These are phyloP conservation scores for Scaptomyza graminum DNA, from an alignment of 1,140 invertebrate genomes.

Conservation along the genomic window DNA sequence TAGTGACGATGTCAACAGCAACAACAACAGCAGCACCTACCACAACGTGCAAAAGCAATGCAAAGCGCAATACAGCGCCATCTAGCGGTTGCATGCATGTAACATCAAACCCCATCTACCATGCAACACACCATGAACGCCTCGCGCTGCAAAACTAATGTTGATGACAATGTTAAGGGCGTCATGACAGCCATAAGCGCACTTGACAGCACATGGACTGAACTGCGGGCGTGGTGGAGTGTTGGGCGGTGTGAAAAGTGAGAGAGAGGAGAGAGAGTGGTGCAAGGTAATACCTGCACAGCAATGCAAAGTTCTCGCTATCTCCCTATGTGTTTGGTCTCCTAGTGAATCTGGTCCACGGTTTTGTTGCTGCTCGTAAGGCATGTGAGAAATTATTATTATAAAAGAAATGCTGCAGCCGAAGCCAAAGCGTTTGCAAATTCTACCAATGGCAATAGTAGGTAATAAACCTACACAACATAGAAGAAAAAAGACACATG, in stretches of 20 bases:
- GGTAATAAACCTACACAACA: conserved; percentile 8
- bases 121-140: background rate
- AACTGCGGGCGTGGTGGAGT: background rate
- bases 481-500: background rate
- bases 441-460: conserved; percentile 4
- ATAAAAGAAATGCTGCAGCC: conserved; percentile 38
- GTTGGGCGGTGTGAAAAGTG: too few species aligned
- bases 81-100: conserved; percentile 34
- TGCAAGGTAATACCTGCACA: conserved; percentile 54
- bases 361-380: conserved; percentile 17
- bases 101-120: conserved; percentile 3
- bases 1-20: conserved; percentile 75
- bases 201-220: conserved; percentile 66
- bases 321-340: background rate
- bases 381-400: conserved; percentile 51
- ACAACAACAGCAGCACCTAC: conserved; percentile 27
- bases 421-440: conserved; percentile 40
- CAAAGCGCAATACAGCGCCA: conserved; percentile 38
- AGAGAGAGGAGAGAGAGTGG: background rate
- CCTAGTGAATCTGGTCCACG: conserved; percentile 11
- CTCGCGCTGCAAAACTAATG: conserved; percentile 66
- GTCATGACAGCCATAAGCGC: conserved; percentile 81
- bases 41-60: conserved; percentile 6
- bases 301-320: conserved; percentile 25
- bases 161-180: conserved; percentile 82